A percentile compares a stretch with the other conserved stretches of the same genome.
phyloP scores from a whole-genome alignment of 2,113 vertebrate genomes.

The Notiomystis cincta region DNA sequence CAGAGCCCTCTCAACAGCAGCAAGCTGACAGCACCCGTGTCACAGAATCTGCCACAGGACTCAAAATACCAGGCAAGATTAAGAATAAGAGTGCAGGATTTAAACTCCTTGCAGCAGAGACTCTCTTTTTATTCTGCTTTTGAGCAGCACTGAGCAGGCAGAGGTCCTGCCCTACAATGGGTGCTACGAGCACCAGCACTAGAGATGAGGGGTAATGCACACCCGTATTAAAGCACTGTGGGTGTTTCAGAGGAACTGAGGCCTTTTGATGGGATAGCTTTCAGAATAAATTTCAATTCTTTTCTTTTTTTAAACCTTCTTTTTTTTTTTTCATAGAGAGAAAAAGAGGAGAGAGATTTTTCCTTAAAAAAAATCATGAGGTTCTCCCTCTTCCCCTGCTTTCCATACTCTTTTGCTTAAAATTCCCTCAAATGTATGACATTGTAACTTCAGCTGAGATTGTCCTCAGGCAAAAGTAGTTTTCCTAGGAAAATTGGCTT shows the following conservation, averaged over 20 bases:
- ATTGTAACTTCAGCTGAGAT: not conserved
- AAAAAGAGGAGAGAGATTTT: not conserved
- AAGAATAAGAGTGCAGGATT: not conserved
- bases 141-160: not conserved
- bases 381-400: not conserved
- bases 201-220: not conserved
- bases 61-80: not conserved
- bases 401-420: not conserved
- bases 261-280: not conserved
- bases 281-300: not conserved
- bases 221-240: rapidly evolving
- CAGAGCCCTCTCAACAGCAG: not conserved
- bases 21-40: not conserved
- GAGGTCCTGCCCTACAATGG: not conserved
- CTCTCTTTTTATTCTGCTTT: not conserved
- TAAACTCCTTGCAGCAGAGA: not conserved
- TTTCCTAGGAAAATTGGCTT: not conserved
- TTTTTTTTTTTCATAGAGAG: not conserved
- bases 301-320: not conserved
- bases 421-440: not conserved
- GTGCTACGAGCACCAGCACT: rapidly evolving
- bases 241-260: not conserved
- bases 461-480: not conserved
- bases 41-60: not conserved
- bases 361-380: not conserved